Base-by-base conservation (phyloP, 2,888 invertebrate species). In the Volucella bombylans region DNA sequence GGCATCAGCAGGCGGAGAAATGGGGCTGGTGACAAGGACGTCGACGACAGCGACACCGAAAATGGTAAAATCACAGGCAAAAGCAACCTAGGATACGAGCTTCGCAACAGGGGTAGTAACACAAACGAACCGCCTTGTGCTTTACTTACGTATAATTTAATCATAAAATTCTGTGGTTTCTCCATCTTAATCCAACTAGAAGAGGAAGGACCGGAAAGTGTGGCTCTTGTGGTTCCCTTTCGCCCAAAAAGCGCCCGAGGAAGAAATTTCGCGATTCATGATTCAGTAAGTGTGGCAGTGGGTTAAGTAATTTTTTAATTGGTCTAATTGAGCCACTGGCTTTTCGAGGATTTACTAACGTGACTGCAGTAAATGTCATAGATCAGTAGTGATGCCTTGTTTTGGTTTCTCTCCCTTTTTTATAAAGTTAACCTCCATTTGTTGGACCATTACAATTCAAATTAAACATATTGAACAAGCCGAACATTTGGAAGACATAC, bases 91-190 rank as follows among this genome's bases (percentile, higher is more conserved):
- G 31, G 52, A 10, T 15, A 57, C 31, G 49, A 67, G 31, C 39
- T 50, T 43, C 11, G 45, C 18, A 45, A 67, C 50, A 49, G 41
- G 39, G 62, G 55, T 14, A 47, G 43, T 23, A 61, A 41, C 52
- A 54, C 62, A 69, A 77, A 61, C 47, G 68, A 76, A 76, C 52
- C 50, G 52, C 59, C 47, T 45, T 59, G 47, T 57, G 68, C 68
- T 62, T 77, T 23, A 47, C 54, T 54, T 47, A 23, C 18, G 18
- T 23, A 68, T 68, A 68, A 77, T 68, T 77, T 77, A 68, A 77
- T 68, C 68, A 77, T 77, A 68, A 77, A 77, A 77, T 61, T 41
- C 47, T 52, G 59, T 54, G 61, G 68, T 59, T 67, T 52, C 43
- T 47, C n/a, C 23, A 45, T 18, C 14, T 52, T 62, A 45, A 61